Percentiles rank a stretch among this genome's conserved stretches.
Evolutionary conservation across 2,797 vertebrate genomes (phyloP).

Genomic region (Brachyrhaphis roseni): DNA sequence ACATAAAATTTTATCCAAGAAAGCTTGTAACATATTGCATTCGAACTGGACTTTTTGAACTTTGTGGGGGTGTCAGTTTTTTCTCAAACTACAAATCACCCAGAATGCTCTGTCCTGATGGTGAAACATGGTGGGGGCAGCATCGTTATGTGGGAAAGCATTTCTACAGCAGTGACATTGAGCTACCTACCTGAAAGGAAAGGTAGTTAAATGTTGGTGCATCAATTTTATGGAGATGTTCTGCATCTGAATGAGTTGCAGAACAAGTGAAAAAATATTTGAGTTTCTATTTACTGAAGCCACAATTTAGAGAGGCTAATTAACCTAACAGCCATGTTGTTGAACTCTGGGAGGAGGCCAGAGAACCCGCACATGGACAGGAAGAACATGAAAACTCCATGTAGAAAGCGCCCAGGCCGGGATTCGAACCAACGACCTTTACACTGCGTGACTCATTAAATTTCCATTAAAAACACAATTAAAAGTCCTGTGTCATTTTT

Average conservation of each 20-base stretch:
- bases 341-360: not conserved
- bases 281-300: not conserved
- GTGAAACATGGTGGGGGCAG: not conserved
- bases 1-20: not conserved
- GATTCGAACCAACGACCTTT: not conserved
- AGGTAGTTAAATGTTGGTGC: no score
- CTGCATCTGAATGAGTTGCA: not conserved
- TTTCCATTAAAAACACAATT: not conserved
- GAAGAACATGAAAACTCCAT: not conserved
- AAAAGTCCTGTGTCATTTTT: not conserved
- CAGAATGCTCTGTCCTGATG: not conserved
- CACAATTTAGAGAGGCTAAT: not conserved
- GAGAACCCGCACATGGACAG: not conserved
- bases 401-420: not conserved
- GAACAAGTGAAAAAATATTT: not conserved
- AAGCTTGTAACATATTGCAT: not conserved
- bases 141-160: not conserved
- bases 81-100: not conserved
- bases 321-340: not conserved
- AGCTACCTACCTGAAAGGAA: no score
- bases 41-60: not conserved
- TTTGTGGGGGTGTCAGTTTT: not conserved
- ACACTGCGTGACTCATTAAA: not conserved
- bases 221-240: not conserved
- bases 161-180: no score